Evolutionary conservation across 2,113 vertebrate genomes (phyloP).

Genomic region (Poicephalus meyeri): DNA sequence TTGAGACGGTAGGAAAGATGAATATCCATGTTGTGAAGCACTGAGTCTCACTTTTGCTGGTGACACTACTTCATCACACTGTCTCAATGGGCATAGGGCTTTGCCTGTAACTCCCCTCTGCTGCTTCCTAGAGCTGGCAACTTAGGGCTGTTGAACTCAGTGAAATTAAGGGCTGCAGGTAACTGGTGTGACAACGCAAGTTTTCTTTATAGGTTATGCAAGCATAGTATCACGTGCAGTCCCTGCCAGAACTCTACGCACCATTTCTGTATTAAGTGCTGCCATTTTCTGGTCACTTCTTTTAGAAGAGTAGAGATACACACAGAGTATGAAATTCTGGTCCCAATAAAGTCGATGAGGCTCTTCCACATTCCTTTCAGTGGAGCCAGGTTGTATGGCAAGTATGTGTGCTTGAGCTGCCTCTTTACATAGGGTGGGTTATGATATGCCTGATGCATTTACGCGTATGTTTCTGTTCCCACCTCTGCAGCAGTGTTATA

Average conservation of each 20-base stretch:
- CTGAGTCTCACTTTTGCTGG: background rate
- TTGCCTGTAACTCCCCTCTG: background rate
- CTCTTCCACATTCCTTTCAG: background rate
- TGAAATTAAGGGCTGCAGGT: background rate
- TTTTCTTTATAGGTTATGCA: background rate
- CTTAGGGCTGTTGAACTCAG: background rate
- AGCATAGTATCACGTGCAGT: background rate
- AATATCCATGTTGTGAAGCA: background rate
- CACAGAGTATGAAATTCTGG: background rate
- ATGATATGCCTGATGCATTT: background rate
- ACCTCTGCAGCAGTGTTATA: background rate
- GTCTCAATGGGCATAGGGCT: background rate
- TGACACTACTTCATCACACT: background rate
- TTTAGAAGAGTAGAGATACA: background rate
- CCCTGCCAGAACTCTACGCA: background rate
- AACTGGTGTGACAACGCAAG: background rate
- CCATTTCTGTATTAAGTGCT: background rate
- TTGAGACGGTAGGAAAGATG: background rate
- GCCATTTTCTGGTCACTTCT: background rate
- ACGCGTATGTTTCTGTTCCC: accelerated
- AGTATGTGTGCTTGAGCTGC: background rate
- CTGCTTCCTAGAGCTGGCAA: background rate
- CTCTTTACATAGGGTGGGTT: background rate
- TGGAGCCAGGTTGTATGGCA: background rate
- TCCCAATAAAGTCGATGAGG: background rate